Conservation (phyloP, 2,113 vertebrate species). For the Casuarius casuarius region DNA sequence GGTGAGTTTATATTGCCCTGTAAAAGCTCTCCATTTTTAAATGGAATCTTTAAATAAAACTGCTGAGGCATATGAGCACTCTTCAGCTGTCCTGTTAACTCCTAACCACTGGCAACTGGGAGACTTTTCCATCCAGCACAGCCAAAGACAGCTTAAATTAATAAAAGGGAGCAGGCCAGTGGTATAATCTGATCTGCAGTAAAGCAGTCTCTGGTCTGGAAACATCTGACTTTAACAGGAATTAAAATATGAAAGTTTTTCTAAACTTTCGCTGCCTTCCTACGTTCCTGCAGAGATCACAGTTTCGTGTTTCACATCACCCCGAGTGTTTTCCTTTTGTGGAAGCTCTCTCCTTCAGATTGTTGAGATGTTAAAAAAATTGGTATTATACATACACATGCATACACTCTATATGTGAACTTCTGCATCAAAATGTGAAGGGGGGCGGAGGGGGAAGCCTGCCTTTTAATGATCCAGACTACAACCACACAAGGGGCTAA, state of each 20-base stretch:
- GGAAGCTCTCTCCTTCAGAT: background rate
- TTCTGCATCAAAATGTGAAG: background rate
- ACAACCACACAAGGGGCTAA: background rate
- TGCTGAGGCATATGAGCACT: background rate
- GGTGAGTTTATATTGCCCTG: background rate
- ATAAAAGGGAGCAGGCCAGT: slow-evolving; percentile 44
- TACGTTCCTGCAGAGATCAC: background rate
- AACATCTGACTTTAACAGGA: slow-evolving; percentile 24
- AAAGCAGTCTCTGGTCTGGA: slow-evolving; percentile 25
- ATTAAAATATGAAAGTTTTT: slow-evolving; percentile 49
- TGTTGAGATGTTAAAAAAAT: background rate
- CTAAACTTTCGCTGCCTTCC: slow-evolving; percentile 17
- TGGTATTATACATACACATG: background rate
- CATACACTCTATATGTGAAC: background rate
- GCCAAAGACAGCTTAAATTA: slow-evolving; percentile 52
- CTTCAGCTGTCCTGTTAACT: background rate
- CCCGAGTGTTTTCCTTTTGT: background rate
- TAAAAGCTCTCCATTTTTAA: slow-evolving; percentile 13
- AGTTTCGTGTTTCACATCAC: background rate
- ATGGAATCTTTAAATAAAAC: slow-evolving; percentile 12
- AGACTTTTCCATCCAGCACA: slow-evolving; percentile 50
- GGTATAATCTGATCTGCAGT: slow-evolving; percentile 37
- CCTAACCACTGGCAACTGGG: background rate
- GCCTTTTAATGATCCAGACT: background rate
- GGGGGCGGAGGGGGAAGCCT: background rate